Percentiles rank a stretch among this genome's conserved stretches.
phyloP scores from a whole-genome alignment of 2,113 vertebrate species.

The Oncorhynchus keta region DNA sequence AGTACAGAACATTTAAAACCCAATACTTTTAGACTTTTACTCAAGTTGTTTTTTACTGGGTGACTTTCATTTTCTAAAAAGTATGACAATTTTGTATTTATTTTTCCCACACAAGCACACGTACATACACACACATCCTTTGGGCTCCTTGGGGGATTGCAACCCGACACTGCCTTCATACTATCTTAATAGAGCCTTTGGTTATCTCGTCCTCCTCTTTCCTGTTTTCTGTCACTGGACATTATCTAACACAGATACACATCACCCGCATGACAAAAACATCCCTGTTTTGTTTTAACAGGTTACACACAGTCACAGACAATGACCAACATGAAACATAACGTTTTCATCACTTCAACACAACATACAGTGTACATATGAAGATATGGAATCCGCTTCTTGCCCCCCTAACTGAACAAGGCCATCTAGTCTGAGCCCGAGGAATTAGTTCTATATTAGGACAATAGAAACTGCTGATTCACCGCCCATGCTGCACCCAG shows the following conservation, averaged over 20 bases:
- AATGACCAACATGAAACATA: not conserved
- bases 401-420: not conserved
- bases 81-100: too few species aligned
- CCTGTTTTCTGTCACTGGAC: not conserved
- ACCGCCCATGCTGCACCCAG: not conserved
- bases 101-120: not conserved
- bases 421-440: not conserved
- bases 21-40: too few species aligned
- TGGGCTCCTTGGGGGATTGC: not conserved
- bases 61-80: too few species aligned
- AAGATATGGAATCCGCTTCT: too few species aligned
- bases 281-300: too few species aligned
- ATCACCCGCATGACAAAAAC: not conserved
- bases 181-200: not conserved
- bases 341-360: too few species aligned
- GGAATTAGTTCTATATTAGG: not conserved
- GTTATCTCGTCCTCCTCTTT: not conserved
- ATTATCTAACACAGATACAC: too few species aligned
- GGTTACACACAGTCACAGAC: not conserved
- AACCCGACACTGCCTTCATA: not conserved
- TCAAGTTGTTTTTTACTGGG: too few species aligned
- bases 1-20: too few species aligned
- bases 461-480: conserved; percentile 3
- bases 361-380: too few species aligned
- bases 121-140: not conserved